Evolutionary conservation across 2,888 invertebrate species (phyloP).

Genomic region (Plebejus anna): DNA sequence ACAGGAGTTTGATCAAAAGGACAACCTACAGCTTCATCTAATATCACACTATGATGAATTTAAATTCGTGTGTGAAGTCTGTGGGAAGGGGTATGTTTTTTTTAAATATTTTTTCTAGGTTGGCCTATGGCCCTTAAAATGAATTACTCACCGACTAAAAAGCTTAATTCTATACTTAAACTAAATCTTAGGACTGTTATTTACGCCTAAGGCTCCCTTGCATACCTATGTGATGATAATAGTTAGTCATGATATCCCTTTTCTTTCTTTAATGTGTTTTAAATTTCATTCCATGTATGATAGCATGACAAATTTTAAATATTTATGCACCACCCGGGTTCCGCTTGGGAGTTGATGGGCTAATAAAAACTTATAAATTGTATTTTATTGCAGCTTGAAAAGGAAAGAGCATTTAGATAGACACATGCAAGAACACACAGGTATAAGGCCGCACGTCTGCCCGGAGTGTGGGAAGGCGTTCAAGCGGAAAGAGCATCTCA

Average conservation of each 20-base stretch:
- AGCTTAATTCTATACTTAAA: too few species aligned
- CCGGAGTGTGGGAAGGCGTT: slow-evolving; percentile 87
- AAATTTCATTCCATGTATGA: too few species aligned
- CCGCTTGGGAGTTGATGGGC: too few species aligned
- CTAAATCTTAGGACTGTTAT: too few species aligned
- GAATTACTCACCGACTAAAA: background rate
- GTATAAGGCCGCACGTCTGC: slow-evolving; percentile 87
- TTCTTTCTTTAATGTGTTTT: too few species aligned
- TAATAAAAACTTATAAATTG: background rate
- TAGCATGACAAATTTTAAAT: too few species aligned
- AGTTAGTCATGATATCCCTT: too few species aligned
- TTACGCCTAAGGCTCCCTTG: too few species aligned
- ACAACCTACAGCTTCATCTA: slow-evolving; percentile 85
- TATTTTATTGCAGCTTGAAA: slow-evolving; percentile 73
- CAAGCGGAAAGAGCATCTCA: slow-evolving; percentile 90
- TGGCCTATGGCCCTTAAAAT: too few species aligned
- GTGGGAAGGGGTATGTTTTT: slow-evolving; percentile 82
- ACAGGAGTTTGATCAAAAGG: slow-evolving; percentile 86
- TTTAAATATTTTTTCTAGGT: background rate
- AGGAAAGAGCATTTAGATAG: slow-evolving; percentile 88
- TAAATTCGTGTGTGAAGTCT: slow-evolving; percentile 86
- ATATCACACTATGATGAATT: slow-evolving; percentile 87
- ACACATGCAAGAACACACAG: slow-evolving; percentile 87
- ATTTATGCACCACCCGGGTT: too few species aligned
- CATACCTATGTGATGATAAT: background rate